Evolutionary conservation across 1,140 invertebrate species (phyloP).

Genomic region (Venturia canescens): DNA sequence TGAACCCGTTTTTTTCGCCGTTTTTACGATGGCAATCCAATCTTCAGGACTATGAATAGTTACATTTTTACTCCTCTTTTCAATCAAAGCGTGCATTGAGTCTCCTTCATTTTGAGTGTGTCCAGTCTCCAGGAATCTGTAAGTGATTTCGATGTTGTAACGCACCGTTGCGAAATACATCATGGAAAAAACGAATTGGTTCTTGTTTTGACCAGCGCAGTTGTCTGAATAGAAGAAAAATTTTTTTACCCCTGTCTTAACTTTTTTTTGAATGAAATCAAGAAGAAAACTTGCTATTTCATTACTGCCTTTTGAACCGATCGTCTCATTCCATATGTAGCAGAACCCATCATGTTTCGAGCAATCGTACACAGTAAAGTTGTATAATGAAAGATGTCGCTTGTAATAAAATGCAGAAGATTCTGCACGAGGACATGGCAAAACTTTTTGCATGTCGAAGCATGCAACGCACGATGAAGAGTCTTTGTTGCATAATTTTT

Average conservation of each 20-base stretch:
- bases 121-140: constrained; percentile 69
- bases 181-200: constrained; percentile 66
- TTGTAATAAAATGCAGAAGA: constrained; percentile 69
- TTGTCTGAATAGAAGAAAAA: constrained; percentile 70
- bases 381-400: constrained; percentile 64
- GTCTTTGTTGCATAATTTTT: constrained; percentile 45
- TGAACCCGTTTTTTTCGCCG: constrained; percentile 60
- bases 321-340: constrained; percentile 60
- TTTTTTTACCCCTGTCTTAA: constrained; percentile 58
- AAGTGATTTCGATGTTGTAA: constrained; percentile 63
- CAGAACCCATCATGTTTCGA: constrained; percentile 54
- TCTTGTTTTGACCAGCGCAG: constrained; percentile 73
- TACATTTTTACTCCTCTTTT: constrained; percentile 65
- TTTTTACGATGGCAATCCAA: constrained; percentile 61
- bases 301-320: constrained; percentile 56
- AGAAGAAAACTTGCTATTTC: constrained; percentile 58
- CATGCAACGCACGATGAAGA: constrained; percentile 34
- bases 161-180: constrained; percentile 63
- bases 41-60: constrained; percentile 65
- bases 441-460: constrained; percentile 69
- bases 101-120: constrained; percentile 70
- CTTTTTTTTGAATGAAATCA: constrained; percentile 52
- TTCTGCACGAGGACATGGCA: constrained; percentile 63
- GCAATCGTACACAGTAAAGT: constrained; percentile 62
- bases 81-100: constrained; percentile 67